These are phyloP conservation scores for Anhinga anhinga DNA, from an alignment of 2,113 vertebrate species.

Conservation along the genomic window DNA sequence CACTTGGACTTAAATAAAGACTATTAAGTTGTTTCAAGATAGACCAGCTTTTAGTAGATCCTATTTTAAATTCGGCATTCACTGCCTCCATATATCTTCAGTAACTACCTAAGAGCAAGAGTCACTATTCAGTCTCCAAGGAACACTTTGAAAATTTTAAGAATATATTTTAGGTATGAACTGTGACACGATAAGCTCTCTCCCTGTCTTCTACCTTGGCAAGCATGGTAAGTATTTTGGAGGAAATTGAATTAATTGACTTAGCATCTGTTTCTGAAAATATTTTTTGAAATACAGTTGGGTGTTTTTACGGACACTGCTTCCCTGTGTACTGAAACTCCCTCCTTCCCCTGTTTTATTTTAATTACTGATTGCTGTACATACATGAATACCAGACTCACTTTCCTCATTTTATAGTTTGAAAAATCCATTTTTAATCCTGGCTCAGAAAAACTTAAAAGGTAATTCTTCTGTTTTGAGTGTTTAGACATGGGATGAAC, in stretches of 20 bases:
- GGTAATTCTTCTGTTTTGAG: background rate
- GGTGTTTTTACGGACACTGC: background rate
- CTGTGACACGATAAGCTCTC: background rate
- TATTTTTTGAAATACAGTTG: background rate
- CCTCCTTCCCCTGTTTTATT: background rate
- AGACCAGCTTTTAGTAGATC: background rate
- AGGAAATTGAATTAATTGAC: background rate
- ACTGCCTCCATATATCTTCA: background rate
- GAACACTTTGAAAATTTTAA: background rate
- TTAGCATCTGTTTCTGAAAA: slow-evolving; percentile 1
- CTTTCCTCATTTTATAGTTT: background rate
- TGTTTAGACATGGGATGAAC: background rate
- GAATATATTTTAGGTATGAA: background rate
- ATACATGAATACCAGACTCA: background rate
- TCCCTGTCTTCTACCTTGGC: background rate
- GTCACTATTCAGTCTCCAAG: background rate
- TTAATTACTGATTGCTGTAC: background rate
- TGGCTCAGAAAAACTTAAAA: background rate
- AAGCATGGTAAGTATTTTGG: background rate
- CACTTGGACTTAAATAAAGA: background rate
- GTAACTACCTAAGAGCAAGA: background rate
- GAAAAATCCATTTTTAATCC: background rate
- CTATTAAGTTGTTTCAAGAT: background rate
- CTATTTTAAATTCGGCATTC: background rate
- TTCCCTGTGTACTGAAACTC: background rate